phyloP scores from a whole-genome alignment of 2,797 vertebrate species.

The Hafferia zeledoni region DNA sequence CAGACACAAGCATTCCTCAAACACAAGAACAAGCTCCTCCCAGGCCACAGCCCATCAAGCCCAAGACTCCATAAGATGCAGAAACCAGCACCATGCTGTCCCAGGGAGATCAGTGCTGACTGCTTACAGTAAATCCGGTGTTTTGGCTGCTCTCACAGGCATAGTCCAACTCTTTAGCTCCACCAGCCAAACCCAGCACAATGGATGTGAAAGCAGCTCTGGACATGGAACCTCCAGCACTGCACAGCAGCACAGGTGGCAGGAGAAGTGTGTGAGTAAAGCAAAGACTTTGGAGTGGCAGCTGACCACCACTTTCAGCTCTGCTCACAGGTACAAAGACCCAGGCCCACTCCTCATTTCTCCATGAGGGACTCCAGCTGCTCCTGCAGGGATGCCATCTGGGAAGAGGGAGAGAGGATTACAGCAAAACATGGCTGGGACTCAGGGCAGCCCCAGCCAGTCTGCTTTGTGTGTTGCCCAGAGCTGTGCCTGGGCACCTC shows the following conservation, averaged over 20 bases:
- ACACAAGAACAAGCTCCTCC: not conserved
- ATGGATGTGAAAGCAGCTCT: not conserved
- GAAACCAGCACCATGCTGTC: not conserved
- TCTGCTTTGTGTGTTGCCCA: fast-evolving
- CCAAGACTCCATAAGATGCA: not conserved
- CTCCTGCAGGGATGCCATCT: slow-evolving; percentile 79
- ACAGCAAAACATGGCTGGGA: not conserved
- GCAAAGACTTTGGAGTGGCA: not conserved
- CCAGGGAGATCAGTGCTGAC: not conserved
- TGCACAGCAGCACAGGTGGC: not conserved
- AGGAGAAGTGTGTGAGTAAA: not conserved
- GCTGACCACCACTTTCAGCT: not conserved
- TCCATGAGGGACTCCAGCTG: slow-evolving; percentile 81
- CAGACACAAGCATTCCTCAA: not conserved
- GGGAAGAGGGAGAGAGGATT: not conserved
- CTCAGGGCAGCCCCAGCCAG: not conserved
- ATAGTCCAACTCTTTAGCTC: not conserved
- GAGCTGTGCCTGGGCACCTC: not conserved
- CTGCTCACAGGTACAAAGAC: not conserved
- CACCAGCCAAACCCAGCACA: not conserved
- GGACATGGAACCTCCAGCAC: not conserved
- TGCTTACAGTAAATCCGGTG: not conserved
- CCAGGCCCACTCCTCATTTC: slow-evolving; percentile 64
- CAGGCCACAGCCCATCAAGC: not conserved
- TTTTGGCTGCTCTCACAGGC: not conserved